phyloP scores from a whole-genome alignment of 2,888 invertebrate species.

The Parapristionchus giblindavisi region DNA sequence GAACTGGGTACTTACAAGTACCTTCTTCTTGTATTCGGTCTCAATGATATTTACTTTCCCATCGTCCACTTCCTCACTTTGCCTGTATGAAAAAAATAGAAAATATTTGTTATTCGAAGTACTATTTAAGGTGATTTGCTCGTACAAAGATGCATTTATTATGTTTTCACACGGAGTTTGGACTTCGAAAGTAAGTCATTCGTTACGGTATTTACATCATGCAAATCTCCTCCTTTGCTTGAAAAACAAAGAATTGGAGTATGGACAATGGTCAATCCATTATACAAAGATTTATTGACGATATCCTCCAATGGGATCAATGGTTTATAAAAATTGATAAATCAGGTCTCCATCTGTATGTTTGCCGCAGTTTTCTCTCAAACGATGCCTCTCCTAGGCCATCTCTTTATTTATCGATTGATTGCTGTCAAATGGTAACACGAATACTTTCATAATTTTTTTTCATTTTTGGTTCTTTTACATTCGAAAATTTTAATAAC shows the following conservation, averaged over 20 bases:
- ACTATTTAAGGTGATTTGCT: slow-evolving; percentile 2
- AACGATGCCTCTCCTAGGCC: slow-evolving; percentile 10
- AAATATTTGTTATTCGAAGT: too few relatives aligned
- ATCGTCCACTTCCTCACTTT: not conserved
- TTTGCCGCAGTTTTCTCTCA: not conserved
- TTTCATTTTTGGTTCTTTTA: too few relatives aligned
- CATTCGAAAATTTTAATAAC: too few relatives aligned
- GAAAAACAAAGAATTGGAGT: too few relatives aligned
- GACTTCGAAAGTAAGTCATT: not conserved
- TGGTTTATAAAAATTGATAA: too few relatives aligned
- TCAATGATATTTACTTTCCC: slow-evolving; percentile 21
- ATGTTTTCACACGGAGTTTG: slow-evolving; percentile 16
- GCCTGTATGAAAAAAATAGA: too few relatives aligned
- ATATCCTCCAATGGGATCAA: too few relatives aligned
- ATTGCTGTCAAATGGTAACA: slow-evolving; percentile 2
- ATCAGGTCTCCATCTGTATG: slow-evolving; percentile 19
- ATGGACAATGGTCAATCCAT: too few relatives aligned
- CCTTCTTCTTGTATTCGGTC: not conserved
- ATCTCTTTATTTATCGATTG: slow-evolving; percentile 3
- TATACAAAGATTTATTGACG: too few relatives aligned
- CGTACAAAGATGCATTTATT: slow-evolving; percentile 7
- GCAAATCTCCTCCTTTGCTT: too few relatives aligned
- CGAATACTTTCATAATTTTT: too few relatives aligned
- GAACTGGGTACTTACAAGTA: slow-evolving; percentile 19
- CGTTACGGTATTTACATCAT: too few relatives aligned